Evolutionary conservation across 2,797 vertebrate species (phyloP), one percentile per base, ranked within the genome.

Genomic region (Smutsia temminckii): DNA sequence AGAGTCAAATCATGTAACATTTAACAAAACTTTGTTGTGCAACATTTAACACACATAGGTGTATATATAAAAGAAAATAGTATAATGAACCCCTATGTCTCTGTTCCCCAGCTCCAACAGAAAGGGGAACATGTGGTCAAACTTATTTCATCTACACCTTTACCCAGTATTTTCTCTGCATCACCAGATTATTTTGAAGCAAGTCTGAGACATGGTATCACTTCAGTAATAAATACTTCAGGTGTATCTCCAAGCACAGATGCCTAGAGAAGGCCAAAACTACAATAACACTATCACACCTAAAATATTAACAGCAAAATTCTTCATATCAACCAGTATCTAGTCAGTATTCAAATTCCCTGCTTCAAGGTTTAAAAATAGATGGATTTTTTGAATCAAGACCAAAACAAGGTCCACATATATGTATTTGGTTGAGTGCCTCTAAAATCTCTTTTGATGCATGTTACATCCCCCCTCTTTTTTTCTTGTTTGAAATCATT

Each of bases 291-390:
- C 72, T 66, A 72, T 63, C 25, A 75, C 1, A 49, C 18, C 42
- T 46, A 88, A 61, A 90, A 86, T 69, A 29, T 68, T 57, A 92
- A 55, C 53, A 87, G 72, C n/a, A 79, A 85, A 87, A 90, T 92
- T 80, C 46, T 80, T 75, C 51, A 1, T 27, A 64, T 69, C 55
- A 91, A 75, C 29, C 88, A 66, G 37, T 46, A 46, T 20, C 74
- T 85, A 89, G 53, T 81, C 37, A 34, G 32, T 72, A 86, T 86
- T 81, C 20, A 88, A 74, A 68, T 78, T 77, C 8, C 10, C 51
- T 79, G 14, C 66, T 91, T 93, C 25, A 79, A 71, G 53, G 87
- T 83, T 87, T 86, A 25, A 87, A 90, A 86, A 68, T 3, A 53
- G 25, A 34, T 85, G 21, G 34, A 71, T 84, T 66, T 12, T 57